Conservation (phyloP, 2,888 invertebrate genomes). For the Orchesella flavescens region DNA sequence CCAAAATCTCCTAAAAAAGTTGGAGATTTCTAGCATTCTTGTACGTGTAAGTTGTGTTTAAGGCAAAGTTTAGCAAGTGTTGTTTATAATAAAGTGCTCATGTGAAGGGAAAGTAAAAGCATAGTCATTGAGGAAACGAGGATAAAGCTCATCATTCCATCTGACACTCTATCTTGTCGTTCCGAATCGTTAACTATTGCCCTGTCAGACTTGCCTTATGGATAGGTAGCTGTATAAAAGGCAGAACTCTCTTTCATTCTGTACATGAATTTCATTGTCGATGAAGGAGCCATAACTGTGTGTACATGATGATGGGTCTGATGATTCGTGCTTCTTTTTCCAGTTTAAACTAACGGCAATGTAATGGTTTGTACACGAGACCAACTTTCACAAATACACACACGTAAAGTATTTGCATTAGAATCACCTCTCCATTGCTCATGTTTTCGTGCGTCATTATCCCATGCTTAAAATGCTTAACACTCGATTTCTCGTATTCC, state of each 20-base stretch:
- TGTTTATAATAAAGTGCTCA: slow-evolving; percentile 36
- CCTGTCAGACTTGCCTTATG: slow-evolving; percentile 47
- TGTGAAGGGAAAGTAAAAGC: slow-evolving; percentile 17
- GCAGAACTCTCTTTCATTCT: slow-evolving; percentile 1
- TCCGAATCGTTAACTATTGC: slow-evolving; percentile 69
- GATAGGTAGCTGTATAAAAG: slow-evolving; percentile 17
- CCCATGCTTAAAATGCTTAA: slow-evolving; percentile 39
- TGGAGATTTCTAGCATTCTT: too few relatives aligned
- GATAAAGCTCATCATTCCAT: slow-evolving; percentile 46
- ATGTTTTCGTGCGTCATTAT: slow-evolving; percentile 34
- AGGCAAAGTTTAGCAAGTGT: background rate
- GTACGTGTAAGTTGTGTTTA: too few relatives aligned
- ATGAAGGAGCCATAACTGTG: slow-evolving; percentile 14
- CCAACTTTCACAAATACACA: slow-evolving; percentile 3
- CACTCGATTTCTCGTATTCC: slow-evolving; percentile 50
- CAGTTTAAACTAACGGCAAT: background rate
- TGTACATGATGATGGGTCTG: background rate
- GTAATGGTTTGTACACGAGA: background rate
- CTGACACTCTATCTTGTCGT: slow-evolving; percentile 65
- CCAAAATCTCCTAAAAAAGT: too few relatives aligned
- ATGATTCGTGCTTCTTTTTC: background rate
- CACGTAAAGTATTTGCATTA: slow-evolving; percentile 16
- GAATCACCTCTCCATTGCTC: slow-evolving; percentile 8
- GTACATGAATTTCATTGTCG: slow-evolving; percentile 16
- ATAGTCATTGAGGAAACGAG: background rate